Base-by-base conservation (phyloP, 2,888 invertebrate genomes). In the Drosophila antonietae region DNA sequence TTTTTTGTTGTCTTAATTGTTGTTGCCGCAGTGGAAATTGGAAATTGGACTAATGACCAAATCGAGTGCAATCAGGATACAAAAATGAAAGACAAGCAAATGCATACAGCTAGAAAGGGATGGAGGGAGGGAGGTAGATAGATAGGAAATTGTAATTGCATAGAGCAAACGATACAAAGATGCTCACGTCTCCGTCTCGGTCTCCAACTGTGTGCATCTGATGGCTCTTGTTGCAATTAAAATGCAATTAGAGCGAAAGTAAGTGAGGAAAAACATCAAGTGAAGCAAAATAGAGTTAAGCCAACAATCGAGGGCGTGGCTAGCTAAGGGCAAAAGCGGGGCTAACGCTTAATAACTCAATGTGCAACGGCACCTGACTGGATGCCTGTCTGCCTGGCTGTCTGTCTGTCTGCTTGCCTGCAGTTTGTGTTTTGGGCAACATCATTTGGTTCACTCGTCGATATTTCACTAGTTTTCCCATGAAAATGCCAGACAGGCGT, bases 181-280 rank as follows among this genome's bases (percentile, higher is more conserved):
- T 41, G n/a, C 41, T 41, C 35, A 35, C 35, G 12, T 46, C 14
- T 43, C 46, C 1, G 20, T 23, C 15, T 23, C 39, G 10, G 35
- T 20, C 18, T 44, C 44, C 28, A 28, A 4, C 28, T 28, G 28
- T 1, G 44, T 43, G 3, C 23, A n/a, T 15, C 47, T 59, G 58
- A 47, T 58, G 49, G 47, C 57, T 69, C 52, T 47, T 61, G 66
- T 64, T 72, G 79, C 87, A 84, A 86, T 88, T 88, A 84, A 88
- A 88, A 87, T 83, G 89, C 76, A 84, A 88, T 84, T 89, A 86
- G 81, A 71, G 75, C 62, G 70, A 68, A 80, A 83, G 69, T 80
- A 57, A 39, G 49, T 43, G 52, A 46, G 28, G 28, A 10, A 14
- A 52, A 23, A 15, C 20, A 47, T 20, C 37, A 23, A 23, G 37